Base-by-base conservation (phyloP, 2,113 vertebrate species). In the Hiodon alosoides region DNA sequence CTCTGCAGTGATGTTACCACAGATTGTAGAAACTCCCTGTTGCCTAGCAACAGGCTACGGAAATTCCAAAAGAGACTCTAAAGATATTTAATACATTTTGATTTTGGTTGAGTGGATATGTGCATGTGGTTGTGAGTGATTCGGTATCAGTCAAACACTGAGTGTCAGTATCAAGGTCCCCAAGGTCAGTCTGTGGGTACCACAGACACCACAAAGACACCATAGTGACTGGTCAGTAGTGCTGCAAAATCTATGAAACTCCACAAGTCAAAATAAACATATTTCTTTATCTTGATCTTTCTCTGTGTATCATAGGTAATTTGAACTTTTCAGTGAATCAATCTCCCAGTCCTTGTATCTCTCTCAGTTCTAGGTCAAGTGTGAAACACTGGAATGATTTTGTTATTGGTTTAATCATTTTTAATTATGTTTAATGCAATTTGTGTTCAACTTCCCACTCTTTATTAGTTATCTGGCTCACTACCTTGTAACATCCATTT, bases 1-100 rank as follows among this genome's bases (percentile, higher is more conserved):
- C 74, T 71, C 72, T 77, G 76, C 66, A 75, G 79, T 79, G 79
- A 77, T 79, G 76, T 81, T 82, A 81, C 77, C 78, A 75, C 79
- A 79, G 73, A 75, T 84, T 80, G 83, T 83, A 79, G 76, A 83
- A 81, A 81, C 83, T 80, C 72, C 77, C 77, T 71, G 89, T 91
- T 90, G 87, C 90, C 82, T 90, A 88, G 90, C 88, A 91, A 91
- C 90, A 85, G 81, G 79, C 79, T 11, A 74, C 79, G 74, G 3
- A n/a, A 77, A 83, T 85, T 81, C 79, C 80, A 75, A 81, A 79
- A 77, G 76, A 81, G 77, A 79, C 57, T 74, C 79, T 68, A 82
- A 59, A 75, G 69, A 54, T 46, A 46, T 72, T 76, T 71, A 73
- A 81, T 84, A 84, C 82, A 86, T 79, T 74, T 84, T 31, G 31